These are phyloP conservation scores for Tetheella fluctuosa DNA, from an alignment of 2,888 invertebrate species.

Conservation along the genomic window DNA sequence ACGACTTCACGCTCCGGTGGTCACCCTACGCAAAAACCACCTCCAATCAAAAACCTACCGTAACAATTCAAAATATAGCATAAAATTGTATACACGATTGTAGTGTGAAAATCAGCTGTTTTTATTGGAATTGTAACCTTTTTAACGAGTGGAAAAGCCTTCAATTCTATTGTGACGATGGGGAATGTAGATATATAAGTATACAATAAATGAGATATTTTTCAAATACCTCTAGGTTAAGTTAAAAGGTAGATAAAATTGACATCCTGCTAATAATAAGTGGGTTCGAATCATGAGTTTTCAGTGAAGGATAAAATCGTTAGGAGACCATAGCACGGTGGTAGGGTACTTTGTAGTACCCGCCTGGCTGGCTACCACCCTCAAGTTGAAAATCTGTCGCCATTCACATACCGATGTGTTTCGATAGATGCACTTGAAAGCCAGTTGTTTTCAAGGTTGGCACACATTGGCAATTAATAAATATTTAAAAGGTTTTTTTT, in stretches of 20 bases:
- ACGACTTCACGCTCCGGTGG: constrained; percentile 60
- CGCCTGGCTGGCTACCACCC: too few species aligned
- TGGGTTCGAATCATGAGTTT: too few species aligned
- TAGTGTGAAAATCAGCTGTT: not conserved
- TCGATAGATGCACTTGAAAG: too few species aligned
- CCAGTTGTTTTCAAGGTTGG: too few species aligned
- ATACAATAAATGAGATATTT: constrained; percentile 45
- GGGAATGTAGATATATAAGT: not conserved
- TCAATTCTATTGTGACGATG: constrained; percentile 2
- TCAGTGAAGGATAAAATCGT: too few species aligned
- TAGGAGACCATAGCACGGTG: too few species aligned
- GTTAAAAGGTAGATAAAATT: not conserved
- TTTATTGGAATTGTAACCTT: constrained; percentile 14
- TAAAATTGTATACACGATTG: not conserved
- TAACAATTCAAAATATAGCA: constrained; percentile 19
- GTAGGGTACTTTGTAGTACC: too few species aligned
- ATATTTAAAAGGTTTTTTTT: too few species aligned
- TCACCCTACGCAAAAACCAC: constrained; percentile 57
- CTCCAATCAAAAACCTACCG: constrained; percentile 20
- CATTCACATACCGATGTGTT: too few species aligned
- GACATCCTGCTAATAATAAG: too few species aligned
- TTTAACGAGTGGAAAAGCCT: constrained; percentile 1
- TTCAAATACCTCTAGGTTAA: constrained; percentile 36
- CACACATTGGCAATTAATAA: too few species aligned
- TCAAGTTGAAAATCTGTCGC: too few species aligned